Evolutionary conservation across 2,113 vertebrate genomes (phyloP), one percentile per base, ranked within the genome.

Genomic region (Pleuronectes platessa): DNA sequence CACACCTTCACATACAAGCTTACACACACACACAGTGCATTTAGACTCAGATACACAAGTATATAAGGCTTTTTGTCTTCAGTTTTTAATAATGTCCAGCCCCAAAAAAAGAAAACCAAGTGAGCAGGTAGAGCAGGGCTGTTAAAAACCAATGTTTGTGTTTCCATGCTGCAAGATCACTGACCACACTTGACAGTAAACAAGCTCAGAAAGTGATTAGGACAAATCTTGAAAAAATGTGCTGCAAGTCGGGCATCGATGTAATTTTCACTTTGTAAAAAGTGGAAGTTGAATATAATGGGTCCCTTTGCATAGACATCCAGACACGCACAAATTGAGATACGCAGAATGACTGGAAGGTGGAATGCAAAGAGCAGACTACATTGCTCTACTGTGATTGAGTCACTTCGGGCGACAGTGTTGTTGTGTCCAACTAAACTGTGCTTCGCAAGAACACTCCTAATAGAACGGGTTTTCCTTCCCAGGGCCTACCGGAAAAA

Each of bases 401-500:
- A 84, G 68, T 70, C 60, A 21, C 51, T 54, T 67, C 71, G 31
- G 31, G 6, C 6, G 31, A 31, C 31, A 31, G 67, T 72, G 84
- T 77, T 84, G 76, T 72, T 74, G 37, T 80, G 81, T 81, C 87
- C 67, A 49, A 26, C 68, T 68, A 63, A 60, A 79, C 65, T n/a
- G 26, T 51, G 23, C 63, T 58, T 55, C 81, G 76, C 81, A 78
- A 73, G 31, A 63, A 42, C 68, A 49, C 74, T 76, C 49, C 67
- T 72, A 71, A 84, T 40, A 81, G 68, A 75, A 78, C 65, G 55
- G 59, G 20, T 74, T 69, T 62, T 54, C 68, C 55, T 74, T 82
- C 47, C 80, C 80, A 71, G 76, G 14, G 23, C 65, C 65, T 24
- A 72, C 80, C 76, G 63, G 76, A 88, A 88, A 77, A 77, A 24